A percentile compares a stretch with the other conserved stretches of the same genome.
Conservation (phyloP, 2,113 vertebrate species). For the Balaenoptera acutorostrata region DNA sequence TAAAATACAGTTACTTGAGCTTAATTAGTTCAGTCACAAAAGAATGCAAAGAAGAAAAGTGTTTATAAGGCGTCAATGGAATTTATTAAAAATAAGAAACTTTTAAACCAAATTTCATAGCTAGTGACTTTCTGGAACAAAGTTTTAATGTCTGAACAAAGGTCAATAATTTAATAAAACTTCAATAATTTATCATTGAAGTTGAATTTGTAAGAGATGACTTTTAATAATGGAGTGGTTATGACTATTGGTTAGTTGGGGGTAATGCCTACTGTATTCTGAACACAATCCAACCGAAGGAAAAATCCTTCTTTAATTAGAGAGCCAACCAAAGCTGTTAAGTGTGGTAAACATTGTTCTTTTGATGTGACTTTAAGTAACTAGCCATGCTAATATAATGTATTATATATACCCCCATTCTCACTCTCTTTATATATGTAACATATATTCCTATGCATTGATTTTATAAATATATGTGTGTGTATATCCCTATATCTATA, state of each 20-base stretch:
- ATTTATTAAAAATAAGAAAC: conserved; percentile 9
- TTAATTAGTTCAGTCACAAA: conserved; percentile 23
- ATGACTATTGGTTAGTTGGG: neutral
- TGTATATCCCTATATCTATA: neutral
- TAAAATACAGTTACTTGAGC: conserved; percentile 4
- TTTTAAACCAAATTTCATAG: conserved; percentile 19
- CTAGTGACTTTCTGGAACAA: conserved; percentile 14
- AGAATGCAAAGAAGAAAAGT: conserved; percentile 12
- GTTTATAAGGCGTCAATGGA: neutral
- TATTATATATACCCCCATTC: neutral
- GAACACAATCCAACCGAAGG: neutral
- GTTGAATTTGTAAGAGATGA: neutral
- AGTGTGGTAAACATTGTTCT: neutral
- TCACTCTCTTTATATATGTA: neutral
- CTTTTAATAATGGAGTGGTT: neutral
- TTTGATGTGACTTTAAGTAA: neutral
- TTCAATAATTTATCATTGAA: neutral
- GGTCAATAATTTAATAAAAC: neutral
- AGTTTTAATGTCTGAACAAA: conserved; percentile 12
- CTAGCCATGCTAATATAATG: neutral
- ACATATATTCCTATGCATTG: neutral
- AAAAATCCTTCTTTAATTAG: neutral
- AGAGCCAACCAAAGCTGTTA: neutral
- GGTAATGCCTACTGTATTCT: neutral
- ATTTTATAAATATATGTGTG: neutral